Evolutionary conservation across 1,140 invertebrate species (phyloP).

Genomic region (Nomia melanderi): DNA sequence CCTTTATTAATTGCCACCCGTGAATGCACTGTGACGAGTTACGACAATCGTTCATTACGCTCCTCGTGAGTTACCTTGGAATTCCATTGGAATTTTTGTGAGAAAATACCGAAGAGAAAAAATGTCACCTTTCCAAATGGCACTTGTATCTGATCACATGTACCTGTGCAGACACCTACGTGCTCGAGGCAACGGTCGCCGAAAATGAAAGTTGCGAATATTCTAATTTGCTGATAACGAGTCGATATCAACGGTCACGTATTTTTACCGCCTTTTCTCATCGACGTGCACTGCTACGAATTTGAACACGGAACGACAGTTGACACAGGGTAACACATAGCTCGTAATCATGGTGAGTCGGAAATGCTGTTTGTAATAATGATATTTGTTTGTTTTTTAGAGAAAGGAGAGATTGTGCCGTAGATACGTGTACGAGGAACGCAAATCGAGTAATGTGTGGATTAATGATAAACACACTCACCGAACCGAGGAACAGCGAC

Average conservation of each 20-base stretch:
- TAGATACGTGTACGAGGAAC: background rate
- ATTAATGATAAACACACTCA: constrained; percentile 35
- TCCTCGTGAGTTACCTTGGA: too few species aligned
- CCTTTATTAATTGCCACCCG: background rate
- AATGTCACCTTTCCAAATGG: constrained; percentile 20
- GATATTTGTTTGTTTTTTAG: too few species aligned
- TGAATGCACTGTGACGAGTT: background rate
- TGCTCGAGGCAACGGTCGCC: background rate
- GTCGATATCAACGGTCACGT: background rate
- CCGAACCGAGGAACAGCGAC: constrained; percentile 16
- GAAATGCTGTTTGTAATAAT: too few species aligned
- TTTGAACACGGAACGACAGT: background rate
- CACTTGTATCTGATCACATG: background rate
- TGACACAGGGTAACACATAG: too few species aligned
- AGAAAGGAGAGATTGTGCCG: too few species aligned
- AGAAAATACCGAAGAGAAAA: background rate
- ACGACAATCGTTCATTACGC: too few species aligned
- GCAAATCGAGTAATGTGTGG: background rate
- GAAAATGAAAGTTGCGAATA: background rate
- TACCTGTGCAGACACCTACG: background rate
- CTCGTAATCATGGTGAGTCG: too few species aligned
- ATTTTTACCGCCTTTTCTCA: background rate
- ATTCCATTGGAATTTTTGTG: background rate
- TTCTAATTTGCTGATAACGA: background rate
- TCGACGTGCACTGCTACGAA: background rate